A percentile compares a stretch with the other conserved stretches of the same genome.
phyloP scores from a whole-genome alignment of 2,113 vertebrate genomes.

The Catharus bicknelli region DNA sequence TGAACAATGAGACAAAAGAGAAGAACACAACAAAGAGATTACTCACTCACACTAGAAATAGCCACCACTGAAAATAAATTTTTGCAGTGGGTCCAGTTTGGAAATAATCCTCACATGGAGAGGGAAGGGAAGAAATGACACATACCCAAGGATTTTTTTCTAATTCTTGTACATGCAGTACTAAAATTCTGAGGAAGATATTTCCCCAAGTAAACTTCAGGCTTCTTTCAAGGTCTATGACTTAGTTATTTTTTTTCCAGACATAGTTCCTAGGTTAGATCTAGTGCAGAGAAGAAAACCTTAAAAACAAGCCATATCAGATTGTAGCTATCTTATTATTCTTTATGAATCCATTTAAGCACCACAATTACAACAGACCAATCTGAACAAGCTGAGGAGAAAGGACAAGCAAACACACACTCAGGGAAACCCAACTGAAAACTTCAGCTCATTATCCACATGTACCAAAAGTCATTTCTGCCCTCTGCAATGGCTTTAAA shows the following conservation, averaged over 20 bases:
- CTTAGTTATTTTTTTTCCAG: neutral
- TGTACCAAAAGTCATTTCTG: neutral
- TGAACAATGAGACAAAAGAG: neutral
- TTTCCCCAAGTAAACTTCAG: neutral
- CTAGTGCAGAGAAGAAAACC: neutral
- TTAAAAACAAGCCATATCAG: neutral
- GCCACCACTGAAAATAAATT: neutral
- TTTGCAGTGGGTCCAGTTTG: neutral
- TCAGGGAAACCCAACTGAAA: neutral
- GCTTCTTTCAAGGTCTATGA: neutral
- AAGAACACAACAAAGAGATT: conserved; percentile 4
- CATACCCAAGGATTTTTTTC: neutral
- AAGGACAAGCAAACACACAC: neutral
- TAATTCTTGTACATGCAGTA: neutral
- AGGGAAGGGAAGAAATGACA: conserved; percentile 8
- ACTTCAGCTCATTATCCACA: neutral
- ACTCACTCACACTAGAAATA: conserved; percentile 5
- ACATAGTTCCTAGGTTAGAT: neutral
- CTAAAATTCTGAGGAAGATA: neutral
- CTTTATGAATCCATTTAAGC: neutral
- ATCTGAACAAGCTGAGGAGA: neutral
- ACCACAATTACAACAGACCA: neutral
- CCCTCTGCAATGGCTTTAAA: neutral
- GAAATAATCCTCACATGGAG: conserved; percentile 6
- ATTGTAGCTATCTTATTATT: neutral